These are phyloP conservation scores for Trachymyrmex septentrionalis DNA, from an alignment of 1,140 invertebrate genomes.

Conservation along the genomic window DNA sequence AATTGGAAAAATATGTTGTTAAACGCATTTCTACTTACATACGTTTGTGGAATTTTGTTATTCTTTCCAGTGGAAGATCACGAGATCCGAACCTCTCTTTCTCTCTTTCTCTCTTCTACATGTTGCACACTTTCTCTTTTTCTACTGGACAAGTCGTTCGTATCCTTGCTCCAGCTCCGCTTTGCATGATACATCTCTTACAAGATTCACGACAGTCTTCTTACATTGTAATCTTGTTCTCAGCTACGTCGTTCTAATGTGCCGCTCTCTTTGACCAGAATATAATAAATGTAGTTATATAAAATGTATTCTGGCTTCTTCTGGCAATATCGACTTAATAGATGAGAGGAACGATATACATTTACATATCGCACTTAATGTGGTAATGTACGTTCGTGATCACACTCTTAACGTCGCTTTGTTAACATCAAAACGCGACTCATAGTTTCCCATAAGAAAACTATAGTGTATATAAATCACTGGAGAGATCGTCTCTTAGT, in stretches of 20 bases:
- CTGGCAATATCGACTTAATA: constrained; percentile 48
- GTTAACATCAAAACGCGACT: constrained; percentile 50
- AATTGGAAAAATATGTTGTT: constrained; percentile 84
- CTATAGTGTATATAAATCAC: constrained; percentile 59
- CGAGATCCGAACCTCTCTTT: constrained; percentile 66
- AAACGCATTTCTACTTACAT: constrained; percentile 80
- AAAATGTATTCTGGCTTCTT: constrained; percentile 55
- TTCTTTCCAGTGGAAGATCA: constrained; percentile 82
- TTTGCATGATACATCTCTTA: constrained; percentile 17
- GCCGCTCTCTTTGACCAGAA: constrained; percentile 59
- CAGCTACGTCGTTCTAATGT: constrained; percentile 9
- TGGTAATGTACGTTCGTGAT: constrained; percentile 31
- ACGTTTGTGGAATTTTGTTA: constrained; percentile 79
- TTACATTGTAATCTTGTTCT: constrained; percentile 35
- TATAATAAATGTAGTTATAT: constrained; percentile 67
- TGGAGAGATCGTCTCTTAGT: constrained; percentile 26
- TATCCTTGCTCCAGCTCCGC: constrained; percentile 32
- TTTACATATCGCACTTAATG: constrained; percentile 49
- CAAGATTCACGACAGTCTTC: constrained; percentile 42
- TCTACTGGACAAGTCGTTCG: constrained; percentile 34
- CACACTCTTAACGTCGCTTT: constrained; percentile 44
- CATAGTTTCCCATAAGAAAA: constrained; percentile 42
- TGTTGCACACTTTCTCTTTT: background rate
- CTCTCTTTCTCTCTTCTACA: background rate
- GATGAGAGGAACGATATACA: constrained; percentile 65